Evolutionary conservation across 2,113 vertebrate species (phyloP), one percentile per base, ranked within the genome.

Genomic region (Centrocercus urophasianus): DNA sequence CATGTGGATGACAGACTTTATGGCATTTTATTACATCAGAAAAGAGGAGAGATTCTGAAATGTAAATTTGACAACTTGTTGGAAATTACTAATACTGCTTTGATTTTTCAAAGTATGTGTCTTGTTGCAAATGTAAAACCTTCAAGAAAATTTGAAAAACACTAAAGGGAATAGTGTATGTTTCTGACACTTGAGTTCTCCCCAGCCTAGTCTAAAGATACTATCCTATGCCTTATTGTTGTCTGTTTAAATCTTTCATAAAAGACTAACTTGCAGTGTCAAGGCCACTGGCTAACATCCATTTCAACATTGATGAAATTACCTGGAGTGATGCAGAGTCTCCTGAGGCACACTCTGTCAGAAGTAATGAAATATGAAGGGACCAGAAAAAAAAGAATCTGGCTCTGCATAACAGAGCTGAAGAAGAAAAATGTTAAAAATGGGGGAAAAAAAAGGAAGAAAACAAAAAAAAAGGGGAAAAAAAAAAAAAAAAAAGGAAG

Each of bases 301-400:
- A 73, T 92, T 94, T 89, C 10, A 77, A 97, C 96, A 95, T 74
- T 97, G 96, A 97, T 96, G 83, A 96, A 96, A 96, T 97, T 96
- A 96, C 94, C 82, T 86, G 71, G 54, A 84, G 69, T 90, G 88
- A 96, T 43, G 59, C 38, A 90, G 59, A 45, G 16, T 57, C 92
- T 96, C 96, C 61, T 0, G 22, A 94, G 96, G 83, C 83, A 65
- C 45, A 52, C 45, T 36, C 71, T 96, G 94, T 95, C 96, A 96
- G 64, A 93, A 89, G 70, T 89, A 96, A 96, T 95, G 94, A 96
- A 94, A 94, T 90, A 96, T 87, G 77, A 90, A 90, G 25, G 45
- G 28, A 90, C 34, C 32, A 69, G 83, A 48, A 50, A 22, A 93
- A 38, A 43, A n/a, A 54, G 27, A 60, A 8, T 52, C 79, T 94